Base-by-base conservation (phyloP, 2,113 vertebrate genomes). In the Anoura caudifer region DNA sequence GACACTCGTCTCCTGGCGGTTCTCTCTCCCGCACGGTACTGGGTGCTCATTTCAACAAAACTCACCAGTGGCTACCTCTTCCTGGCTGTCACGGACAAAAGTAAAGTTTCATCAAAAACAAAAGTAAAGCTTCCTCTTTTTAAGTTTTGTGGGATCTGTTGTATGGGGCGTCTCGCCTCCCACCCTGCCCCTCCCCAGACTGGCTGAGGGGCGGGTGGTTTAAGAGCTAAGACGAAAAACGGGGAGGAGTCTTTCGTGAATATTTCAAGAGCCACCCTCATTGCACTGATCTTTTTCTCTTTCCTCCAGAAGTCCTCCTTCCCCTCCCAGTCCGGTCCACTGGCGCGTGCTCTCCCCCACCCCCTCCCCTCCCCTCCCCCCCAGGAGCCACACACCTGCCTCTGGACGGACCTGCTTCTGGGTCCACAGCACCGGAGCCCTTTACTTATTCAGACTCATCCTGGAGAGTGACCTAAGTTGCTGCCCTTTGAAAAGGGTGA, bases 371-470 rank as follows among this genome's bases (percentile, higher is more conserved):
- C 56, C 56, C 17, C 54, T 2, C 59, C 61, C 28, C 59, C 47
- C 10, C 2, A 0, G 5, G n/a, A 11, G 11, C 43, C 69, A 12
- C 31, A 15, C n/a, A 4, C 4, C 7, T 3, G 15, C 50, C 43
- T 50, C 75, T 0, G 20, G 22, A 24, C 22, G 8, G 22, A 59
- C 56, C 56, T 59, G 22, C 56, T 59, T 24, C 56, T 59, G 56
- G 22, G 56, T 24, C 56, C 56, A 59, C 56, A 59, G 56, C 56
- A 59, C 56, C 0, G 2, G 24, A 9, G 61, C 20, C 36, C 52
- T 41, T 61, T 7, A 9, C 31, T 59, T 22, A 26, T 2, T 3
- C 43, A 50, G 24, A 36, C 63, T 56, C 41, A 2, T 47, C 61
- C 76, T 20, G 9, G 20, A n/a, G 41, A 9, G 11, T 15, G 13